A percentile compares a stretch with the other conserved stretches of the same genome.
Conservation (phyloP, 2,888 invertebrate genomes). For the Coleophora flavipennella region DNA sequence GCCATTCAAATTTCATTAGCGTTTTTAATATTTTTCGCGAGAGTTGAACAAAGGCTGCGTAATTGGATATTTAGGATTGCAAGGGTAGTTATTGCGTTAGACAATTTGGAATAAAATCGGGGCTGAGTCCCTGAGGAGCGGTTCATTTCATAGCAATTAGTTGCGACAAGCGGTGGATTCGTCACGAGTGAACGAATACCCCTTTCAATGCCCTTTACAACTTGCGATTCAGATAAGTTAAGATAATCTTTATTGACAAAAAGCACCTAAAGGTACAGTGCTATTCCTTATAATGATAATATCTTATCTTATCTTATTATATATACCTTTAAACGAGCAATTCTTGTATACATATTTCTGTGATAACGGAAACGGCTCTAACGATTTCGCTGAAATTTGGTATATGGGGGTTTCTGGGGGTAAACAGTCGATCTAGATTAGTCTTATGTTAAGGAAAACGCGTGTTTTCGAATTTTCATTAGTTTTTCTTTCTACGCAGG, state of each 20-base stretch:
- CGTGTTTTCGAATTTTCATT: too few relatives aligned
- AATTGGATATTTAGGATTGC: slow-evolving; percentile 5
- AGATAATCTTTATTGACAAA: background rate
- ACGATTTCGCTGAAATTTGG: too few relatives aligned
- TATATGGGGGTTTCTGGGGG: too few relatives aligned
- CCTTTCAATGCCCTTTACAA: slow-evolving; percentile 38
- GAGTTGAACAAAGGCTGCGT: background rate
- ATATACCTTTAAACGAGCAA: too few relatives aligned
- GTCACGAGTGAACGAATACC: slow-evolving; percentile 67
- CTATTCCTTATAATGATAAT: too few relatives aligned
- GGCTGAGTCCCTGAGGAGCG: slow-evolving; percentile 49
- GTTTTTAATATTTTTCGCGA: background rate
- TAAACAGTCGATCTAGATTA: too few relatives aligned
- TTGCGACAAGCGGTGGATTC: slow-evolving; percentile 61
- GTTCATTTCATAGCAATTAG: slow-evolving; percentile 71
- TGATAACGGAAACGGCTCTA: too few relatives aligned
- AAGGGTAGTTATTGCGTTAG: slow-evolving; percentile 16
- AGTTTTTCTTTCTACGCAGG: too few relatives aligned
- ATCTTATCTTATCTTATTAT: too few relatives aligned
- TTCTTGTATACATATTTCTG: too few relatives aligned
- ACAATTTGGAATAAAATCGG: slow-evolving; percentile 62
- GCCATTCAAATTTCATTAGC: background rate
- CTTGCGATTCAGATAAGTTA: slow-evolving; percentile 13
- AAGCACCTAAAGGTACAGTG: too few relatives aligned
- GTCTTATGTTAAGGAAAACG: too few relatives aligned